phyloP scores from a whole-genome alignment of 2,888 invertebrate genomes.

The Drosophila kanekoi region DNA sequence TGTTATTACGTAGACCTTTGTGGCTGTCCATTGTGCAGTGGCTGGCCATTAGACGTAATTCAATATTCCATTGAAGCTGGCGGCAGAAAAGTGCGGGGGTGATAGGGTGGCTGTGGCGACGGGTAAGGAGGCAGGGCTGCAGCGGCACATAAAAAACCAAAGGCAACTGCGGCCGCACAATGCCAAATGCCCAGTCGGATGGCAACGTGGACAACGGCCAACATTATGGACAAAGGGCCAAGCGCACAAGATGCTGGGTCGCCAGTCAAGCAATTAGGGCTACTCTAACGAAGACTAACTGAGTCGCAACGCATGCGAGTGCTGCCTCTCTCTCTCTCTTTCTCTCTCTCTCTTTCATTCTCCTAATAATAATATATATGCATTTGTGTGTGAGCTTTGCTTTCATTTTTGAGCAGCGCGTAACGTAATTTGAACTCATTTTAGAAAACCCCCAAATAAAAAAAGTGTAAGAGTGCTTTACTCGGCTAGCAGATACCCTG shows the following conservation, averaged over 20 bases:
- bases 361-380: background rate
- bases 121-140: too few species aligned
- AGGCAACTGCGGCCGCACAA: slow-evolving; percentile 41
- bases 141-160: slow-evolving; percentile 29
- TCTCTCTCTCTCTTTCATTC: slow-evolving; percentile 1
- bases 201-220: slow-evolving; percentile 36
- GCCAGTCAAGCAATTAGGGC: slow-evolving; percentile 69
- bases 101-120: background rate
- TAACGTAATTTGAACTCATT: slow-evolving; percentile 64
- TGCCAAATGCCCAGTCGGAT: slow-evolving; percentile 45
- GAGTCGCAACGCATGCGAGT: slow-evolving; percentile 44
- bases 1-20: slow-evolving; percentile 48
- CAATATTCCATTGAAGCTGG: slow-evolving; percentile 73
- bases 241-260: slow-evolving; percentile 25
- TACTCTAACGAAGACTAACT: slow-evolving; percentile 55
- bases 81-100: slow-evolving; percentile 18
- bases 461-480: background rate
- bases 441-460: background rate
- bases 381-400: slow-evolving; percentile 17
- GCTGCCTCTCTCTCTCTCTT: slow-evolving; percentile 1
- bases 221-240: slow-evolving; percentile 42
- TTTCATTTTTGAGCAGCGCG: slow-evolving; percentile 51
- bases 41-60: slow-evolving; percentile 74
- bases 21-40: slow-evolving; percentile 55
- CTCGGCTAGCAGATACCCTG: too few species aligned